Base-by-base conservation (phyloP, 2,888 invertebrate genomes). In the Drosophila sordidapex region DNA sequence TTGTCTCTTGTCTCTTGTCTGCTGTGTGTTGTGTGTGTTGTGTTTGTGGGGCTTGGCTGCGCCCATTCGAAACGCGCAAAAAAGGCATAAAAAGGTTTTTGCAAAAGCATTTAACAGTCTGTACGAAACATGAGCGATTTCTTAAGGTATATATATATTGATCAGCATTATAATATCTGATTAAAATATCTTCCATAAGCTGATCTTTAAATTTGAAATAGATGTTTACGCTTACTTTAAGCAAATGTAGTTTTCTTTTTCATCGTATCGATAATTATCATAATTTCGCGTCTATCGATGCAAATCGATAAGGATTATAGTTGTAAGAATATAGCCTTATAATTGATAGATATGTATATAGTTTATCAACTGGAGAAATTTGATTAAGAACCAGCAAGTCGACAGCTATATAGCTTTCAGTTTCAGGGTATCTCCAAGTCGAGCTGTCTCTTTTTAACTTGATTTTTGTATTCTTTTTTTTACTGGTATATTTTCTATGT, bases 41-140 rank as follows among this genome's bases (percentile, higher is more conserved):
- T 38, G 40, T 29, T 13, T 56, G 25, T 51, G 58, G 49, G 58
- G 40, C 70, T 70, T 49, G 70, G 70, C 46, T 15, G 15, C 46
- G 43, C 43, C 21, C 43, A 5, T 43, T 43, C 21, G n/a, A 43
- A 21, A 11, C 43, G 43, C 11, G 11, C 10, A 21, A 5, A n/a
- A 43, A 21, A 43, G 5, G 21, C 11, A 21, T 43, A 21, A 21
- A 5, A 21, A 11, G 40, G n/a, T n/a, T 21, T 40, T 40, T 10
- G n/a, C 40, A 40, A 40, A 40, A n/a, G 43, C 33, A 13, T 35
- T 13, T 13, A 35, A 35, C 35, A 13, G 35, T 5, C 21, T 21
- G 21, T 21, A 21, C 2, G 5, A 5, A 43, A 11, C 1, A 43
- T 21, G 11, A 0, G 5, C 21, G 2, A 21, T 21, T 21, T 11